phyloP scores from a whole-genome alignment of 2,888 invertebrate genomes.

The Sphaeridia pumilis region DNA sequence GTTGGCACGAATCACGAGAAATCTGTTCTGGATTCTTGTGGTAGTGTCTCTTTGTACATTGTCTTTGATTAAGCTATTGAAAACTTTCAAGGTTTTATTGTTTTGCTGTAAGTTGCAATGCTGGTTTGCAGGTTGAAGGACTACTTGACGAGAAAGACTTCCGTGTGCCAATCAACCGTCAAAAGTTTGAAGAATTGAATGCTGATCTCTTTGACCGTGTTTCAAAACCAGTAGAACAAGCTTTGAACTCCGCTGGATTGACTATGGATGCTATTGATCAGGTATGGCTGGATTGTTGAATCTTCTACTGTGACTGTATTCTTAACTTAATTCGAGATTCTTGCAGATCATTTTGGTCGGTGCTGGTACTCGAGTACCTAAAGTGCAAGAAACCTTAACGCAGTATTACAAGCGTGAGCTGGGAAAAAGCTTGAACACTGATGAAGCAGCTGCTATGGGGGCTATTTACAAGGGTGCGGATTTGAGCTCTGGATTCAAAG shows the following conservation, averaged over 20 bases:
- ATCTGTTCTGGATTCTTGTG: too few species aligned
- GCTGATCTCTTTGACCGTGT: slow-evolving; percentile 67
- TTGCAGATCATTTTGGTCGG: slow-evolving; percentile 74
- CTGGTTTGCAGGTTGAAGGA: slow-evolving; percentile 71
- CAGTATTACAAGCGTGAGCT: slow-evolving; percentile 59
- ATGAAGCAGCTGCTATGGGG: slow-evolving; percentile 93
- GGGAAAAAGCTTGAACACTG: slow-evolving; percentile 90
- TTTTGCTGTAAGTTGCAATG: too few species aligned
- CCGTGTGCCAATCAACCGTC: slow-evolving; percentile 62
- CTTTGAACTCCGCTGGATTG: slow-evolving; percentile 63
- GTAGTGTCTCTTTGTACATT: too few species aligned
- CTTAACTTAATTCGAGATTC: neutral
- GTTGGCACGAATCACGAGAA: too few species aligned
- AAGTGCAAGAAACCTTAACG: slow-evolving; percentile 63
- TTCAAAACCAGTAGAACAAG: slow-evolving; percentile 65
- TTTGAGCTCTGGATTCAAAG: slow-evolving; percentile 91
- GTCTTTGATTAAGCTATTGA: too few species aligned
- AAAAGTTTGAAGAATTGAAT: slow-evolving; percentile 72
- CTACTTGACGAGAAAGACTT: slow-evolving; percentile 92
- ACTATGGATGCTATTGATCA: slow-evolving; percentile 43
- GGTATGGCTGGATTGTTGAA: too few species aligned
- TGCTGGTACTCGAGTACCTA: slow-evolving; percentile 75
- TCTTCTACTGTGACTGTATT: too few species aligned
- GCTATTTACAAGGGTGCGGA: slow-evolving; percentile 97
- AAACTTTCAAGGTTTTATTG: too few species aligned